Conservation (phyloP, 2,113 vertebrate species). For the Bothrops jararaca region DNA sequence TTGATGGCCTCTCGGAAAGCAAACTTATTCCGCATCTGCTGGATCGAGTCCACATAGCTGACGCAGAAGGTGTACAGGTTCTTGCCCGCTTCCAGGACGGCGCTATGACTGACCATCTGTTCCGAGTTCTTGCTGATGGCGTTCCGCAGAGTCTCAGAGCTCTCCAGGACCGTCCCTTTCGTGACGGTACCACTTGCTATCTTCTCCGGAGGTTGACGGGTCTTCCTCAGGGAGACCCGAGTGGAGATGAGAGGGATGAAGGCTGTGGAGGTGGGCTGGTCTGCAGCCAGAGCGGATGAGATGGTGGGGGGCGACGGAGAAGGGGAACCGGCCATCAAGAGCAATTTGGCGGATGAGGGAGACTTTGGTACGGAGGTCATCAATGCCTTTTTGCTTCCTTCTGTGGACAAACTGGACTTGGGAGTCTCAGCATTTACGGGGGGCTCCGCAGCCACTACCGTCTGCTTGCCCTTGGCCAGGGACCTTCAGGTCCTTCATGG, state of each 20-base stretch:
- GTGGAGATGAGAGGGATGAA: slow-evolving; percentile 91
- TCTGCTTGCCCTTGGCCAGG: slow-evolving; percentile 73
- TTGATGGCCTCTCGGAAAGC: slow-evolving; percentile 97
- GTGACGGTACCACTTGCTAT: slow-evolving; percentile 86
- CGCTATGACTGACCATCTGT: slow-evolving; percentile 91
- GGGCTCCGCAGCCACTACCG: slow-evolving; percentile 67
- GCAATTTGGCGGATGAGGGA: slow-evolving; percentile 70
- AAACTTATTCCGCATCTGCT: slow-evolving; percentile 98
- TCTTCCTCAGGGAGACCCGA: slow-evolving; percentile 89
- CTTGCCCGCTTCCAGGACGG: slow-evolving; percentile 93
- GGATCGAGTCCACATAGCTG: slow-evolving; percentile 96
- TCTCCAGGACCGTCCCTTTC: slow-evolving; percentile 85
- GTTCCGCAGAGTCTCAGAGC: slow-evolving; percentile 80
- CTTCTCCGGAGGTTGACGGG: slow-evolving; percentile 84
- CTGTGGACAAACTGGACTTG: slow-evolving; percentile 68
- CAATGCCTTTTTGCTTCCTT: slow-evolving; percentile 77
- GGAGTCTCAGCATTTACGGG: slow-evolving; percentile 60
- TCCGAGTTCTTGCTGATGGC: slow-evolving; percentile 90
- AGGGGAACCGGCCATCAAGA: slow-evolving; percentile 49
- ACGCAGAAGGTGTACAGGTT: slow-evolving; percentile 93
- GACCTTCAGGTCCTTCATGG: slow-evolving; percentile 71
- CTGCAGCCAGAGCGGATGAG: slow-evolving; percentile 48
- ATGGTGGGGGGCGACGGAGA: slow-evolving; percentile 47
- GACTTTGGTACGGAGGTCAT: slow-evolving; percentile 79
- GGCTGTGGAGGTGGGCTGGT: slow-evolving; percentile 74